Base-by-base conservation (phyloP, 2,888 invertebrate genomes). In the Fragum fragum region DNA sequence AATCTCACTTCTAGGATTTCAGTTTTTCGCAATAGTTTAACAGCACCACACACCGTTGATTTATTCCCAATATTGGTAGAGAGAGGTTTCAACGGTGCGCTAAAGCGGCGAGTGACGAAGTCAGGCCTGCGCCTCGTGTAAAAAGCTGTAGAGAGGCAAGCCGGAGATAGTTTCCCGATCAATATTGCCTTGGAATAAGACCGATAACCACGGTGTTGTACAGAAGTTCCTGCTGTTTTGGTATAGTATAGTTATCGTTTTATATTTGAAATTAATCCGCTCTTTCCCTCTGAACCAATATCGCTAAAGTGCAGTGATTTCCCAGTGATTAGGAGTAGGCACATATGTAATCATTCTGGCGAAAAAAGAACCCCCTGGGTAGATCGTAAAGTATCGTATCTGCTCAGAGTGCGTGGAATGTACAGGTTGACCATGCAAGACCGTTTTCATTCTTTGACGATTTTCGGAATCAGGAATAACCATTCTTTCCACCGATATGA, bases 11-110 rank as follows among this genome's bases (percentile, higher is more conserved):
- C 47, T 47, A 47, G 47, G 47, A 47, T 47, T 47, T 47, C 47
- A 47, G 47, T 47, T 47, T 47, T 39, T 47, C 5, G 16, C 47
- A 47, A 47, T 14, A 5, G 14, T 47, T 47, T 47, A 47, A 14
- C 47, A n/a, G 47, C 47, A n/a, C 18, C 36, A 21, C n/a, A 42
- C 66, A 66, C 42, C 5, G 23, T 14, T 42, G 39, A 66, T 66
- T 23, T 66, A 66, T 66, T 66, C 66, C 63, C 66, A 42, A 66
- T 66, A 66, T 36, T 42, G 21, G 66, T 23, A 9, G 42, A 42
- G 42, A 36, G 9, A n/a, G 21, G 32, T 2, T 16, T 11, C n/a
- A 57, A 42, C 32, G 18, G 66, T 23, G 66, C 39, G 42, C 42
- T 39, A 1, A 21, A 18, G 23, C 32, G 42, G 21, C 26, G 66